phyloP scores from a whole-genome alignment of 64 coral and sea anemone genomes.

The Hydrozoanthus tunicans region DNA sequence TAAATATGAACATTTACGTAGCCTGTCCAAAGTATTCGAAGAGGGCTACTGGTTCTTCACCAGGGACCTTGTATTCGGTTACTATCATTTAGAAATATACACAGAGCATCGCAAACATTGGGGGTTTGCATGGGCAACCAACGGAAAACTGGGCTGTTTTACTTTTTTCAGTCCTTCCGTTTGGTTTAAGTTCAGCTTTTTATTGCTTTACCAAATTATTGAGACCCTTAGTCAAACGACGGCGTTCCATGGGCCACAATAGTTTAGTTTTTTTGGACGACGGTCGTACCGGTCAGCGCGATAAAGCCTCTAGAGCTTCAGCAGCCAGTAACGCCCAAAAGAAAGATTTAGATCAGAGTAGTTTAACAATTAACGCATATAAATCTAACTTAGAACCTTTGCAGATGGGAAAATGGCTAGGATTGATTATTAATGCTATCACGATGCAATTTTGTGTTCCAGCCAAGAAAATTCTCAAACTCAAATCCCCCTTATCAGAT shows the following conservation, averaged over 20 bases:
- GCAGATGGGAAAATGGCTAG: constrained; percentile 53
- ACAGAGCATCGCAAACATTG: constrained; percentile 33
- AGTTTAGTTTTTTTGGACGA: constrained; percentile 30
- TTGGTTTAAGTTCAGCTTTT: constrained; percentile 24
- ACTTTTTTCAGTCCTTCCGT: constrained; percentile 44
- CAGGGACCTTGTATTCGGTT: constrained; percentile 27
- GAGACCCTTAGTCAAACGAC: constrained; percentile 21
- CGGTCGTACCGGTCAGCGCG: neutral
- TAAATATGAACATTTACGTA: neutral
- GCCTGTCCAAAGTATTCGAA: constrained; percentile 23
- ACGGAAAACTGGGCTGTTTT: neutral
- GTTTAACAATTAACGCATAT: neutral
- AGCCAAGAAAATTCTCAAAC: neutral
- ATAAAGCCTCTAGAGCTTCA: neutral
- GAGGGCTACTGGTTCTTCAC: constrained; percentile 26
- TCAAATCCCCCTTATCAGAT: constrained; percentile 21
- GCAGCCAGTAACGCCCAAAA: constrained; percentile 27
- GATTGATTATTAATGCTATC: constrained; percentile 48
- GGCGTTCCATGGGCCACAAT: constrained; percentile 22
- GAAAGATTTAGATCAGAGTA: constrained; percentile 18
- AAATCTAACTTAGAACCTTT: constrained; percentile 33
- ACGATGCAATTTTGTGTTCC: constrained; percentile 54
- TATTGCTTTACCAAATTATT: constrained; percentile 43
- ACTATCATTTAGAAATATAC: constrained; percentile 47
- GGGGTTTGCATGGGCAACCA: constrained; percentile 42